Percentiles rank a stretch among this genome's conserved stretches.
These are phyloP conservation scores for Tupaia chinensis DNA, from an alignment of 2,113 vertebrate genomes.

Conservation along the genomic window DNA sequence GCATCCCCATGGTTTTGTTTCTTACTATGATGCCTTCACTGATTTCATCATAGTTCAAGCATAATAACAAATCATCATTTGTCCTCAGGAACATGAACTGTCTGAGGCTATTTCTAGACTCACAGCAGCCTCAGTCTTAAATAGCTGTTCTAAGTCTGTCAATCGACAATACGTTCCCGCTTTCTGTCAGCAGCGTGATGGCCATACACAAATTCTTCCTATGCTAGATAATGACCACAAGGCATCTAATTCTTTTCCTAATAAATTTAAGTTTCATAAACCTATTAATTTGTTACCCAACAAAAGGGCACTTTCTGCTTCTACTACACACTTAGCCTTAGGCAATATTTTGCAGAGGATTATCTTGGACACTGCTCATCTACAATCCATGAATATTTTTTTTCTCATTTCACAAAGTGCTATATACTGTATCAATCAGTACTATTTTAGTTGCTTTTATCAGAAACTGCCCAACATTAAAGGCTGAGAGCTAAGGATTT, in stretches of 20 bases:
- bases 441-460: not conserved
- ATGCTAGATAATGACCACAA: conserved; percentile 57
- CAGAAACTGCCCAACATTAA: conserved; percentile 28
- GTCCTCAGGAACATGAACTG: conserved; percentile 67
- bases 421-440: not conserved
- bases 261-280: conserved; percentile 42
- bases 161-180: conserved; percentile 19
- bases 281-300: conserved; percentile 46
- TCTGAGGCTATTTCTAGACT: conserved; percentile 66
- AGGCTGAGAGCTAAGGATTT: conserved; percentile 1
- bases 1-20: conserved; percentile 72
- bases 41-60: conserved; percentile 74
- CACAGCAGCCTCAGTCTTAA: conserved; percentile 46
- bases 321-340: not conserved
- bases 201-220: not conserved
- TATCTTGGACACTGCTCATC: conserved; percentile 14
- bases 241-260: conserved; percentile 48
- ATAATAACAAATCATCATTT: conserved; percentile 71
- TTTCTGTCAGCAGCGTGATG: conserved; percentile 32
- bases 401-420: conserved; percentile 39
- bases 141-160: conserved; percentile 61
- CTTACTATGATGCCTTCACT: conserved; percentile 18
- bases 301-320: not conserved
- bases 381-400: not conserved
- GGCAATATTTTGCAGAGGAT: conserved; percentile 47